phyloP scores from a whole-genome alignment of 2,797 vertebrate species.

The Heterohyrax brucei region DNA sequence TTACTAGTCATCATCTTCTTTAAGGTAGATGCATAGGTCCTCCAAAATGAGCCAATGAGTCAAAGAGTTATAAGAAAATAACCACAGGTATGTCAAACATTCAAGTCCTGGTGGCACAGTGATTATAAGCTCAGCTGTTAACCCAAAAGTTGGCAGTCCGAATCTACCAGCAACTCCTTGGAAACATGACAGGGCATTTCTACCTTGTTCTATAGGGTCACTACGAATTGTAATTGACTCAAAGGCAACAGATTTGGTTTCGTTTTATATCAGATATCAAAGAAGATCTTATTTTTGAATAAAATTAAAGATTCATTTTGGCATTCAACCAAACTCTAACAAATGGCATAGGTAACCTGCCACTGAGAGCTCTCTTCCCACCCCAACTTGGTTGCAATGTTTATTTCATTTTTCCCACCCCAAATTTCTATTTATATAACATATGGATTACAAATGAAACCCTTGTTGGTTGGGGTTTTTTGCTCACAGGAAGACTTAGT shows the following conservation, averaged over 20 bases:
- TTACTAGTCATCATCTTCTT: slow-evolving; percentile 67
- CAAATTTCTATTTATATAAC: slow-evolving; percentile 58
- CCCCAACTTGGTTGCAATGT: neutral
- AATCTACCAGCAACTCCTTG: too few species aligned
- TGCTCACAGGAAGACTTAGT: slow-evolving; percentile 80
- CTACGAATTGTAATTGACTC: too few species aligned
- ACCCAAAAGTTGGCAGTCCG: too few species aligned
- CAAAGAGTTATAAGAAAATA: slow-evolving; percentile 27
- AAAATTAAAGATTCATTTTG: slow-evolving; percentile 43
- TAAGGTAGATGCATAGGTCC: slow-evolving; percentile 27
- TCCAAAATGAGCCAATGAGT: slow-evolving; percentile 57
- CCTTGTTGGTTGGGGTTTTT: slow-evolving; percentile 47
- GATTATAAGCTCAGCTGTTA: too few species aligned
- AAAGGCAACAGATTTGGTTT: too few species aligned
- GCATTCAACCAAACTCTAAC: neutral
- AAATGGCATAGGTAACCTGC: neutral
- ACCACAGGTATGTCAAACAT: slow-evolving; percentile 11
- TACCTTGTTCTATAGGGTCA: too few species aligned
- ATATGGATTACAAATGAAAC: slow-evolving; percentile 24
- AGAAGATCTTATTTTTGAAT: slow-evolving; percentile 67
- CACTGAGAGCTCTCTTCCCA: neutral
- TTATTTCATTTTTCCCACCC: slow-evolving; percentile 57
- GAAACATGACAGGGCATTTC: too few species aligned
- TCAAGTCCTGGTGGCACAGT: too few species aligned
- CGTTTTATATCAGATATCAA: slow-evolving; percentile 27